Base-by-base conservation (phyloP, 2,888 invertebrate species). In the Mycalesis mineus region DNA sequence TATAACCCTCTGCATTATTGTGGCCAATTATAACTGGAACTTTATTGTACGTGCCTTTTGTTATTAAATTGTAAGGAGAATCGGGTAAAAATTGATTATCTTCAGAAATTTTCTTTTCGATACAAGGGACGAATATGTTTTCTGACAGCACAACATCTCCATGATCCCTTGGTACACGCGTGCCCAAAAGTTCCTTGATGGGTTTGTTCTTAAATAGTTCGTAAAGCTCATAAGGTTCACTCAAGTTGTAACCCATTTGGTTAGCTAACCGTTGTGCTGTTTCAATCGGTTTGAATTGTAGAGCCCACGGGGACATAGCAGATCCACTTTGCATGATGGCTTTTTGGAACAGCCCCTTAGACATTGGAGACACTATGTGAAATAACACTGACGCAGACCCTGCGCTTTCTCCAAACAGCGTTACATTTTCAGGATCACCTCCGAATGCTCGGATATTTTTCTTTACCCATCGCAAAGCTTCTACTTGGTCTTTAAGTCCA, bases 351-450 rank as follows among this genome's bases (percentile, higher is more conserved):
- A 89, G 60, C 4, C 85, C 84, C 68, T 73, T 77, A 0, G 88
- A 84, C 75, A 86, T 74, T 1, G 85, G 82, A 1, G 88, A 88
- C 1, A 87, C 13, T 13, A 87, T 41, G 54, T 88, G 88, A 40
- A 80, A 86, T 28, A 79, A 61, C 0, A 87, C 85, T 0, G 88
- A 77, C 0, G 86, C 79, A 0, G 87, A 74, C 0, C 89, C 89
- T n/a, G 89, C 89, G 44, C 88, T 88, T 68, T 86, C 88, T 6
- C 89, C 88, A 56, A 88, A 88, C 49, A 88, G 70, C 0, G 87
- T 87, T 0, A 88, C 69, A 60, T 82, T 78, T 22, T 84, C 73
- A 0, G 86, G 84, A 66, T 89, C 80, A 5, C 88, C 89, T 52
- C 84, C 85, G 51, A 89, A 88, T 0, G 62, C 73, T 64, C 62